Evolutionary conservation across 1,140 invertebrate genomes (phyloP).

Genomic region (Vollenhovia emeryi): DNA sequence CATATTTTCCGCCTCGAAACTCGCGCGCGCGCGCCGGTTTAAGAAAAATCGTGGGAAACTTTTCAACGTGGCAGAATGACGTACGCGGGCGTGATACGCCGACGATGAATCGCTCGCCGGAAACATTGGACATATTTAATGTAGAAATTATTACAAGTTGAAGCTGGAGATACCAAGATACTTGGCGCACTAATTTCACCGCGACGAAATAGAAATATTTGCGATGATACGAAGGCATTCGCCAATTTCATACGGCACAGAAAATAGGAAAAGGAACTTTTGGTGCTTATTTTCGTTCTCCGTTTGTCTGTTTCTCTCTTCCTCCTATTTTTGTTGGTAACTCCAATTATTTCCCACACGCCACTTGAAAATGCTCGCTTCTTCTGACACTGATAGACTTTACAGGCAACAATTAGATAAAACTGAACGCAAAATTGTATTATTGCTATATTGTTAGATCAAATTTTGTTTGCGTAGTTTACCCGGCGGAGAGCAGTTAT

Average conservation of each 20-base stretch:
- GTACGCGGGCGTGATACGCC: neutral
- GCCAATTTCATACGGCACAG: neutral
- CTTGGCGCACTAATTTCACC: neutral
- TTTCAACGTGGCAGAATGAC: constrained; percentile 2
- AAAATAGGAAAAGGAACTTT: neutral
- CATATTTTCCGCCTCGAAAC: constrained; percentile 44
- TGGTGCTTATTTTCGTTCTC: neutral
- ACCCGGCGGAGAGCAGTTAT: neutral
- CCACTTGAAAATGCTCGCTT: neutral
- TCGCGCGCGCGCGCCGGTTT: constrained; percentile 9
- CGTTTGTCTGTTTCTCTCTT: neutral
- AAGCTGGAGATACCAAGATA: neutral
- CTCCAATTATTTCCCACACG: neutral
- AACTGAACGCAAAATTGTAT: neutral
- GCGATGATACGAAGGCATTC: neutral
- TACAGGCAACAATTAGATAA: neutral
- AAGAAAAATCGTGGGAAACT: constrained; percentile 46
- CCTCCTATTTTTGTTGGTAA: neutral
- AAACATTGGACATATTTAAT: neutral
- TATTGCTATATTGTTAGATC: neutral
- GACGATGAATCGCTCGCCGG: constrained; percentile 3
- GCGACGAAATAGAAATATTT: neutral
- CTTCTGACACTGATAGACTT: neutral
- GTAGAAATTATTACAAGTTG: constrained; percentile 5
- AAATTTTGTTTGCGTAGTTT: neutral